Conservation (phyloP, 2,888 invertebrate species). For the Lissonota sp. region DNA sequence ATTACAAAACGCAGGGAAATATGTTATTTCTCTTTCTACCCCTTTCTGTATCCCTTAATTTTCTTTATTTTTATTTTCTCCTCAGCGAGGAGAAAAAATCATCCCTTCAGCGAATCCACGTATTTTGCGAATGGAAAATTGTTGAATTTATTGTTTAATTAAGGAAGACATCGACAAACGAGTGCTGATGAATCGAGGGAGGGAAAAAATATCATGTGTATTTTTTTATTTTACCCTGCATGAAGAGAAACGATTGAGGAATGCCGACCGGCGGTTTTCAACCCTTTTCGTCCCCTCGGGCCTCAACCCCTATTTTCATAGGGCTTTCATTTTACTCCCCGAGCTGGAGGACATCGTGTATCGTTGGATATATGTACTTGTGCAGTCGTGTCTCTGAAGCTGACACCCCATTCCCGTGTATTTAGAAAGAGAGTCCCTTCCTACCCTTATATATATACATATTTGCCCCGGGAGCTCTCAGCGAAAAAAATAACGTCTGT, state of each 20-base stretch:
- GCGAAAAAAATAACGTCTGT: slow-evolving; percentile 4
- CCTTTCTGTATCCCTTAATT: not conserved
- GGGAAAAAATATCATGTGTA: not conserved
- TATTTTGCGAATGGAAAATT: not conserved
- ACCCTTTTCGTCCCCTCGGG: slow-evolving; percentile 40
- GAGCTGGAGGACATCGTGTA: not conserved
- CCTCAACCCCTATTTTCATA: slow-evolving; percentile 19
- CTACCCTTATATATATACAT: not conserved
- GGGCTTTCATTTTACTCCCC: slow-evolving; percentile 15
- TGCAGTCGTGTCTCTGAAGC: slow-evolving; percentile 5
- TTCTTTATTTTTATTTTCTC: not conserved
- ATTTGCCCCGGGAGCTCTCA: not conserved
- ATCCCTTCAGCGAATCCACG: no score
- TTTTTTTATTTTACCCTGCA: slow-evolving; percentile 11
- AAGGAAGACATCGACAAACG: not conserved
- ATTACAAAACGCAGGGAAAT: not conserved
- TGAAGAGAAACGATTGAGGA: slow-evolving; percentile 28
- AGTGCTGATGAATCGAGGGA: not conserved
- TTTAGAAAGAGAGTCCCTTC: slow-evolving; percentile 36
- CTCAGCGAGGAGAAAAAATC: not conserved
- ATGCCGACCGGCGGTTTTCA: slow-evolving; percentile 35
- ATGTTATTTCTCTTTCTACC: not conserved
- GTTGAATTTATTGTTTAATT: not conserved
- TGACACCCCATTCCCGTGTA: no score
- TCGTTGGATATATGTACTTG: slow-evolving; percentile 3